These are phyloP conservation scores for Stramonita haemastoma DNA, from an alignment of 2,888 invertebrate species.

Conservation along the genomic window DNA sequence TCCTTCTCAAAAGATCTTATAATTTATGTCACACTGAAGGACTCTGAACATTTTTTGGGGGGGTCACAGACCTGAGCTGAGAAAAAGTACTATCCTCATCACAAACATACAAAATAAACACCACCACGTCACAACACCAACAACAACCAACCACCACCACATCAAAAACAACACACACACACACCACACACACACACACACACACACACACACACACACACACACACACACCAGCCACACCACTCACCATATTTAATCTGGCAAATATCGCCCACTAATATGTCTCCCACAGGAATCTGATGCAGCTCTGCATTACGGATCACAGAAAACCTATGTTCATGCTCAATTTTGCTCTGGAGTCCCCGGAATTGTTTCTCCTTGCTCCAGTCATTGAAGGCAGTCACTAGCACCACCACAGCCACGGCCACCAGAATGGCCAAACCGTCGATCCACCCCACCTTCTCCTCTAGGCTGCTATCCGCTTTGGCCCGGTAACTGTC, in stretches of 20 bases:
- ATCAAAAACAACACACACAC: too few relatives aligned
- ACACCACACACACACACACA: neutral
- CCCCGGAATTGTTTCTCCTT: conserved; percentile 99
- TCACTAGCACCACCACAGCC: conserved; percentile 98
- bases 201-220: conserved; percentile 8
- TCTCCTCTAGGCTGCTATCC: conserved; percentile 88
- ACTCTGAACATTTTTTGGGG: too few relatives aligned
- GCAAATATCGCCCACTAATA: conserved; percentile 99
- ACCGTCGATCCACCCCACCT: conserved; percentile 99
- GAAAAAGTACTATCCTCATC: too few relatives aligned
- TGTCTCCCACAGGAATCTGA: conserved; percentile 96
- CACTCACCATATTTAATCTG: conserved; percentile 83
- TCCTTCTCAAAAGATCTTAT: too few relatives aligned
- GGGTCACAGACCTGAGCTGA: too few relatives aligned
- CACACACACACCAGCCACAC: neutral
- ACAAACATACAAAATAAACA: too few relatives aligned
- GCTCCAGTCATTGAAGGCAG: conserved; percentile 99
- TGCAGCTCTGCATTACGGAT: conserved; percentile 94
- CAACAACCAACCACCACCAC: neutral
- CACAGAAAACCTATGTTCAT: conserved; percentile 98
- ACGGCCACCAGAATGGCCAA: conserved; percentile 99
- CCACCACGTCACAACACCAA: too few relatives aligned
- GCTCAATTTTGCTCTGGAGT: conserved; percentile 97
- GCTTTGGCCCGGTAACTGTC: conserved; percentile 42
- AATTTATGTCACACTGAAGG: too few relatives aligned